Evolutionary conservation across 2,797 vertebrate species (phyloP), one percentile per base, ranked within the genome.

Genomic region (Tokudaia tokunoshimensis): DNA sequence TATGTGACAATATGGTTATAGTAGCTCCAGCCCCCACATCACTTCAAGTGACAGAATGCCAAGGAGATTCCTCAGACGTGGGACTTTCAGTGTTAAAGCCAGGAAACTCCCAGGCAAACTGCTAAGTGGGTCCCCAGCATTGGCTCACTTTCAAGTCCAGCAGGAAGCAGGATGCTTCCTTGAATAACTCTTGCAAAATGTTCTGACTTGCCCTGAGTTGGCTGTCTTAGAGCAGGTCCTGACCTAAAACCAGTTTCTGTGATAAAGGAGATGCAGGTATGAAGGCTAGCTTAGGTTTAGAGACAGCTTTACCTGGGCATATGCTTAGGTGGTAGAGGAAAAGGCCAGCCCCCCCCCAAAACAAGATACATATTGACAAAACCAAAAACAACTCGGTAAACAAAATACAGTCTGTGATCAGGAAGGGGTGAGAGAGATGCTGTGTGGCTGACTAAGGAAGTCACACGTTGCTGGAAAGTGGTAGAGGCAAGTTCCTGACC

Each of bases 81-180:
- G 44, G 34, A 59, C 52, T 93, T 97, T 80, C 61, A 75, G 9
- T 72, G 92, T 94, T 72, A 76, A 97, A 96, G 6, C 57, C 41
- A 92, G 76, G 61, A 80, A 94, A 65, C 34, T 88, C 47, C 80
- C 79, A 80, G 50, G 31, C 52, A 92, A 72, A 79, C 7, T 57
- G n/a, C 82, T 24, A 63, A 52, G 29, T 22, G 55, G 41, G 80
- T 94, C 31, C 70, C 34, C 34, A 2, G 37, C 31, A 44, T 34
- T 19, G 13, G 59, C 37, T 65, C 6, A 75, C 78, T 47, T 81
- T n/a, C 52, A 83, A 92, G 89, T 78, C 9, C 37, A 52, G 61
- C 6, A 52, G 95, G 84, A 94, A 95, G 91, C 4, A 76, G 55
- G 34, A 24, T 65, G 31, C n/a, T 93, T 61, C 79, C 70, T 72